Evolutionary conservation across 2,113 vertebrate genomes (phyloP).

Genomic region (Cnemophilus loriae): DNA sequence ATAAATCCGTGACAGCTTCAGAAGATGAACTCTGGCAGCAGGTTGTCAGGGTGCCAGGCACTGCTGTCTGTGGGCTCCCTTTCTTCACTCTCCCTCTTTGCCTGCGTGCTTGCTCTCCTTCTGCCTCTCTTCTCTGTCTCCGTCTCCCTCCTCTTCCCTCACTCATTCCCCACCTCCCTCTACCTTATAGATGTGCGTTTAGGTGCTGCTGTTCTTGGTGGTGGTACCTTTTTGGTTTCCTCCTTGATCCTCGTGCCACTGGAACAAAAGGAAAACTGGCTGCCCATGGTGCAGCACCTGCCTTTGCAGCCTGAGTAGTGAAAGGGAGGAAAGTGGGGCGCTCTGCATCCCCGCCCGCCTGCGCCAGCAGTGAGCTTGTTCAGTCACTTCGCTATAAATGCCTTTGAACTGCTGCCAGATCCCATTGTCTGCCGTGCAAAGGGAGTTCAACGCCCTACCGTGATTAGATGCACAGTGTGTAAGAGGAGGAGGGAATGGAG

Average conservation of each 20-base stretch:
- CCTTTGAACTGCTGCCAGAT: slow-evolving; percentile 44
- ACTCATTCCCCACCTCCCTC: neutral
- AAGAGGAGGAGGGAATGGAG: neutral
- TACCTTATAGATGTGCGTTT: neutral
- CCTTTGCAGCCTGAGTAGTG: neutral
- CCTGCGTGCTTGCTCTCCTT: neutral
- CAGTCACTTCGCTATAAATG: neutral
- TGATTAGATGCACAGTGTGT: neutral
- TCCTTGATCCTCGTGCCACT: neutral
- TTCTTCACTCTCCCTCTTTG: neutral
- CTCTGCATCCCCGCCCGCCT: neutral
- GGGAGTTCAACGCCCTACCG: neutral
- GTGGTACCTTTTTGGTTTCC: neutral
- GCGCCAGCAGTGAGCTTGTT: neutral
- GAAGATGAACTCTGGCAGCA: neutral
- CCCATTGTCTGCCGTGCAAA: slow-evolving; percentile 2
- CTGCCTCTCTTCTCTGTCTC: neutral
- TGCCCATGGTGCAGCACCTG: neutral
- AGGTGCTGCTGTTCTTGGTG: neutral
- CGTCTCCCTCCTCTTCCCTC: neutral
- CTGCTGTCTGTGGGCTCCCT: neutral
- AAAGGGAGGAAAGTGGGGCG: neutral
- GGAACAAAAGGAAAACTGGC: neutral
- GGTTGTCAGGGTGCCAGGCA: neutral
- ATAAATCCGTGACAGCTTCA: slow-evolving; percentile 4